These are phyloP conservation scores for Drosophila hamatofila DNA, from an alignment of 2,888 invertebrate species.

Conservation along the genomic window DNA sequence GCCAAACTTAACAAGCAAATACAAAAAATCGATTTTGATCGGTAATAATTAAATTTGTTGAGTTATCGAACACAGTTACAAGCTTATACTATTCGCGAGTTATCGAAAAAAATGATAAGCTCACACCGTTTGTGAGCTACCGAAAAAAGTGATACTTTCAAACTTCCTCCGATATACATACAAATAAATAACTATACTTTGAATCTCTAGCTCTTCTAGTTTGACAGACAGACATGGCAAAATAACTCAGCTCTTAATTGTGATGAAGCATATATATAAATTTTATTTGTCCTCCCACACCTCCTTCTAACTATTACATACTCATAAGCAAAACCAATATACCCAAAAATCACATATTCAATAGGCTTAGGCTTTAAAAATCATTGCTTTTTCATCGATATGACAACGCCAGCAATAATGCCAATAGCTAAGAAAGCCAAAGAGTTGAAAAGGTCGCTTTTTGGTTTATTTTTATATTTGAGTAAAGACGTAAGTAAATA, in stretches of 20 bases:
- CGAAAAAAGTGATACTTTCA: too few relatives aligned
- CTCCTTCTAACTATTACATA: not conserved
- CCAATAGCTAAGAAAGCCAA: not conserved
- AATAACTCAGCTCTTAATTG: not conserved
- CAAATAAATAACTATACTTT: not conserved
- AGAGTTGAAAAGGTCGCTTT: not conserved
- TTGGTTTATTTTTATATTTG: not conserved
- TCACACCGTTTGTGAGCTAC: not conserved
- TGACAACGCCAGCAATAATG: not conserved
- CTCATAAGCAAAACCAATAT: not conserved
- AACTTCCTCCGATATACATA: too few relatives aligned
- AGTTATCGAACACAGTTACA: not conserved
- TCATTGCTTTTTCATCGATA: not conserved
- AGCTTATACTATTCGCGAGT: not conserved
- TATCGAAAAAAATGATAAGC: not conserved
- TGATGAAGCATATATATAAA: not conserved
- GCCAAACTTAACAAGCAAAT: not conserved
- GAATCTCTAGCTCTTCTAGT: not conserved
- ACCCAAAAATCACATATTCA: not conserved
- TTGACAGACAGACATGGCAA: not conserved
- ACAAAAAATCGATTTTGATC: not conserved
- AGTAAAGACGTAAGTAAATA: not conserved
- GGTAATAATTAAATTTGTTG: not conserved
- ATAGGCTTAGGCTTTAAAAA: not conserved
- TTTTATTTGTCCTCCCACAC: not conserved